These are phyloP conservation scores for Ips typographus DNA, from an alignment of 1,140 invertebrate species.

Conservation along the genomic window DNA sequence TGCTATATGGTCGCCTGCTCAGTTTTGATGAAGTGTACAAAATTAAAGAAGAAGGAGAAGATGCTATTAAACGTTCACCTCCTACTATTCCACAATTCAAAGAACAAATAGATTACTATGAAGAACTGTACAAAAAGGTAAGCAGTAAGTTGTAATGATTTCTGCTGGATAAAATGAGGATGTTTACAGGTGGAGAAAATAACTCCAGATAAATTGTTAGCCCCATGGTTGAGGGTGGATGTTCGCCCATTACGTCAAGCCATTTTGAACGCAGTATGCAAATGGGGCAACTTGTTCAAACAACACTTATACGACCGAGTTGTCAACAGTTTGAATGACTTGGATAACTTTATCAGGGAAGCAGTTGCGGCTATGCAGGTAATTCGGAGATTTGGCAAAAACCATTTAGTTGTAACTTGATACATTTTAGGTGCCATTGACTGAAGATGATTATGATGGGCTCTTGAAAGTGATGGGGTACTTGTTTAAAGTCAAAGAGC, in stretches of 20 bases:
- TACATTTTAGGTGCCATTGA: constrained; percentile 47
- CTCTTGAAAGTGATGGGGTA: constrained; percentile 63
- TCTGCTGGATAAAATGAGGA: not conserved
- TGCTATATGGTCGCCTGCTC: constrained; percentile 82
- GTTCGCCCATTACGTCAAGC: constrained; percentile 86
- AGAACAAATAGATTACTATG: constrained; percentile 91
- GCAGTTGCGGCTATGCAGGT: constrained; percentile 57
- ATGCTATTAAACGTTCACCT: constrained; percentile 54
- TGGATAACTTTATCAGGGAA: constrained; percentile 63
- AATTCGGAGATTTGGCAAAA: not conserved
- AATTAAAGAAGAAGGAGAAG: constrained; percentile 61
- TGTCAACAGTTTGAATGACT: constrained; percentile 63
- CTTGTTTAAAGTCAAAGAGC: constrained; percentile 62
- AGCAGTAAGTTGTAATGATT: too few relatives aligned
- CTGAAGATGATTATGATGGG: constrained; percentile 66
- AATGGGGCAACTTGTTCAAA: constrained; percentile 96
- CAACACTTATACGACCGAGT: constrained; percentile 89
- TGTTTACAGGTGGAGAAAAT: constrained; percentile 48
- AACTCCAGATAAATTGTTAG: constrained; percentile 43
- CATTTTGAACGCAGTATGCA: constrained; percentile 85
- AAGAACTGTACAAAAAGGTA: constrained; percentile 77
- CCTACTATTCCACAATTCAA: constrained; percentile 88
- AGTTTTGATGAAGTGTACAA: constrained; percentile 83
- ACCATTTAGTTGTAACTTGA: not conserved
- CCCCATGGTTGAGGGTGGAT: constrained; percentile 63